phyloP scores from a whole-genome alignment of 1,140 invertebrate genomes.

The Halictus rubicundus region DNA sequence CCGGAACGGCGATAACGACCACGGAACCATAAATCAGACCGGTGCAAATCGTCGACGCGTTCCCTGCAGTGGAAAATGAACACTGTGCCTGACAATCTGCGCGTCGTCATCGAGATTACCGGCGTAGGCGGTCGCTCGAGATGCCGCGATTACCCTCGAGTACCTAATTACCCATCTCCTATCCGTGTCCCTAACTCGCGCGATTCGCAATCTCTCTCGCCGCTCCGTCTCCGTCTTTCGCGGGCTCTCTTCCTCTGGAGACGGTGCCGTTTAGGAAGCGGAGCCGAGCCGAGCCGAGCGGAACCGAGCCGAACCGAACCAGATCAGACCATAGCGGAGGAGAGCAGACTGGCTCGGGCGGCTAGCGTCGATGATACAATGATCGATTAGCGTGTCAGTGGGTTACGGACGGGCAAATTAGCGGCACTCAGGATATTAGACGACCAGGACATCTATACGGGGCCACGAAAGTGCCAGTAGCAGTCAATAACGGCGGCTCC shows the following conservation, averaged over 20 bases:
- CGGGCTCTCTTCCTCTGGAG: not conserved
- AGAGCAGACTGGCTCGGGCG: slow-evolving; percentile 14
- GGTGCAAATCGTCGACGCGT: not conserved
- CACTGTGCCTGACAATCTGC: slow-evolving; percentile 36
- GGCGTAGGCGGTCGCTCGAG: slow-evolving; percentile 35
- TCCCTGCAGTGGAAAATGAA: slow-evolving; percentile 21
- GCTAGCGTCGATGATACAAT: slow-evolving; percentile 40
- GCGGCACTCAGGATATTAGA: slow-evolving; percentile 77
- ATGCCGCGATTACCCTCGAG: slow-evolving; percentile 66
- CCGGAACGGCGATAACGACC: no score
- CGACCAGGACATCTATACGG: slow-evolving; percentile 45
- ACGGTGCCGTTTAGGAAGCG: not conserved
- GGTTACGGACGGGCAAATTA: slow-evolving; percentile 74
- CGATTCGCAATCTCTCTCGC: slow-evolving; percentile 32
- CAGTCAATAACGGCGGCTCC: slow-evolving; percentile 57
- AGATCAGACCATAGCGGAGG: not conserved
- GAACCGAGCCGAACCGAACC: no score
- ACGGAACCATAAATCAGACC: not conserved
- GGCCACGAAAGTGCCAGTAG: slow-evolving; percentile 46
- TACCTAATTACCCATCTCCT: slow-evolving; percentile 66
- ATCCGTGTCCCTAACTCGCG: slow-evolving; percentile 33
- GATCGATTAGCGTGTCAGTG: slow-evolving; percentile 74
- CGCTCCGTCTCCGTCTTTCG: slow-evolving; percentile 36
- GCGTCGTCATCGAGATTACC: slow-evolving; percentile 26
- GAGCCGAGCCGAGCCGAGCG: no score